phyloP scores from a whole-genome alignment of 2,113 vertebrate genomes.

The Aspidoscelis tigris region DNA sequence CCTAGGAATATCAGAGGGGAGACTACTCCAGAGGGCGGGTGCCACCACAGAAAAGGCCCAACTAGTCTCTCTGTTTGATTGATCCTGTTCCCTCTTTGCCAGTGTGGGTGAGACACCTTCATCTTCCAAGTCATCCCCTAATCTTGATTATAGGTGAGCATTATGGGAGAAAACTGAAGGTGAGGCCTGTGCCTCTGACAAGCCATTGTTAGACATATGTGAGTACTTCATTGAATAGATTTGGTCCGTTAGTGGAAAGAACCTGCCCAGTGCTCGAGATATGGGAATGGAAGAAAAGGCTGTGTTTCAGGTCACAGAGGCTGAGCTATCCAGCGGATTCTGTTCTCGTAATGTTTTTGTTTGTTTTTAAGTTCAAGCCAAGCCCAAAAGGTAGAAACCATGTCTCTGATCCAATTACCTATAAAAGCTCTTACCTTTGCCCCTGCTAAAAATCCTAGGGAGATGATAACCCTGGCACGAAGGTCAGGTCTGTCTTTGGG shows the following conservation, averaged over 20 bases:
- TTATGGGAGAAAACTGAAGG: background rate
- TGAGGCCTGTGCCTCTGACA: background rate
- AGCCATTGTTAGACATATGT: background rate
- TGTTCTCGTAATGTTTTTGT: background rate
- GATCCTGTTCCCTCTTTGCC: background rate
- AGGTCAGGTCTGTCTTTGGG: constrained; percentile 94
- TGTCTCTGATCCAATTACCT: background rate
- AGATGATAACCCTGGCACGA: constrained; percentile 88
- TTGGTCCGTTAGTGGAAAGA: background rate
- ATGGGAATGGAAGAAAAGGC: background rate
- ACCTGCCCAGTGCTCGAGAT: background rate
- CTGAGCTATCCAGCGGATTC: background rate
- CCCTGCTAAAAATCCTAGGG: constrained; percentile 88
- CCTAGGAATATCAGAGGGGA: too few relatives aligned
- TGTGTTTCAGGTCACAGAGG: background rate
- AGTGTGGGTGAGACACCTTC: too few relatives aligned
- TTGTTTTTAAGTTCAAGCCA: background rate
- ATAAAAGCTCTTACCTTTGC: constrained; percentile 85
- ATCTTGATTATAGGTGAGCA: background rate
- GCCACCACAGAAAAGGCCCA: background rate
- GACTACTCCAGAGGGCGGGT: too few relatives aligned
- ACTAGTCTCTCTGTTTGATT: background rate
- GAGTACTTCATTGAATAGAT: background rate
- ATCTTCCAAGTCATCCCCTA: background rate
- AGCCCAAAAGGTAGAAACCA: background rate